A percentile compares a stretch with the other conserved stretches of the same genome.
These are phyloP conservation scores for Cybosia mesomella DNA, from an alignment of 2,888 invertebrate species.

Conservation along the genomic window DNA sequence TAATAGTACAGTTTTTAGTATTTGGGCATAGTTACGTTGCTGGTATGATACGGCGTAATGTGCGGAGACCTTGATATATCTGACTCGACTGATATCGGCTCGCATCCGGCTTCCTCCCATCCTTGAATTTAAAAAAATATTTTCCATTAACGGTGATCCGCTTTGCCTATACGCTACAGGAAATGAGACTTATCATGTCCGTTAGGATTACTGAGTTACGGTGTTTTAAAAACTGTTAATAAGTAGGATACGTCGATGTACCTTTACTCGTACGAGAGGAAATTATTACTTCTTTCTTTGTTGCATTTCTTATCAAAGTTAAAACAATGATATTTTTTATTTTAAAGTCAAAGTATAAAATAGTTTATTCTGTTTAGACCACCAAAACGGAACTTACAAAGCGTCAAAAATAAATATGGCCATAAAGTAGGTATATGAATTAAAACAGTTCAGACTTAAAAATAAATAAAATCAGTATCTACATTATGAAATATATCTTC, in stretches of 20 bases:
- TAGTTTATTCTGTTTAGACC: too few relatives aligned
- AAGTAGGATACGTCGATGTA: too few relatives aligned
- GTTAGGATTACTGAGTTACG: constrained; percentile 59
- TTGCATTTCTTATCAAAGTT: background rate
- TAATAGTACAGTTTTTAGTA: background rate
- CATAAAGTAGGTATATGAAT: too few relatives aligned
- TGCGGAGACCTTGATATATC: constrained; percentile 41
- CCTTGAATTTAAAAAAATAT: constrained; percentile 58
- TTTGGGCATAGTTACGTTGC: background rate
- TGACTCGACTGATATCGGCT: constrained; percentile 52
- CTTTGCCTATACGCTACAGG: constrained; percentile 32
- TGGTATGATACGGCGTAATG: constrained; percentile 1
- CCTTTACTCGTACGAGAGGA: background rate
- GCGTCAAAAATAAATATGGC: too few relatives aligned
- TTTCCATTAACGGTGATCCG: constrained; percentile 60
- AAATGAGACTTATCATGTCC: constrained; percentile 39
- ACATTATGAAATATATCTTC: too few relatives aligned
- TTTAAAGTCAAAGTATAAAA: too few relatives aligned
- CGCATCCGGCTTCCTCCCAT: constrained; percentile 59
- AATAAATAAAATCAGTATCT: too few relatives aligned
- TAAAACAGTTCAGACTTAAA: too few relatives aligned
- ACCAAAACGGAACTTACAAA: too few relatives aligned
- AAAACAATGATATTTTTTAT: too few relatives aligned
- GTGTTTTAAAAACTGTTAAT: constrained; percentile 30
- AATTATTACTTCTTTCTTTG: background rate